Base-by-base conservation (phyloP, 2,888 invertebrate genomes). In the Sinodicranocentrus sp. region DNA sequence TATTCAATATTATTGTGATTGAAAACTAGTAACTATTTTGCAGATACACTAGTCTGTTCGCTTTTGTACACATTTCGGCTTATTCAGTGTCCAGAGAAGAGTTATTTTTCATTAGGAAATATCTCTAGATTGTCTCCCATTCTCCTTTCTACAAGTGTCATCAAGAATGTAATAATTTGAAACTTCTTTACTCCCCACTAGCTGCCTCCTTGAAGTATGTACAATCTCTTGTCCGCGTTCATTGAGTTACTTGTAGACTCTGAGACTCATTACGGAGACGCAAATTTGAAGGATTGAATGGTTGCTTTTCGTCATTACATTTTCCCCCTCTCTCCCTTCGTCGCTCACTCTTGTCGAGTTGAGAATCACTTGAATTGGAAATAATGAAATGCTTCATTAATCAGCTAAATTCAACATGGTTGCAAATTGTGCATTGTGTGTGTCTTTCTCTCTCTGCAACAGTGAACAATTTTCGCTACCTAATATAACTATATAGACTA, bases 321-420 rank as follows among this genome's bases (percentile, higher is more conserved):
- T 19, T 52, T 33, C 52, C 52, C n/a, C n/a, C n/a, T n/a, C n/a
- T 33, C 33, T 33, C 33, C n/a, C n/a, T n/a, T 48, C 52, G 70
- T 70, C 54, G 10, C 54, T 70, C 54, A 15, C 15, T 57, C 25
- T 59, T 52, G 52, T 52, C 72, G 26, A 5, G 5, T 48, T 48
- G 8, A 48, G 15, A 39, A 39, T 6, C n/a, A 10, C 33, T 43
- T 78, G 65, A 82, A 63, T 75, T 59, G 70, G 54, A 71, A 76
- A 70, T 71, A 82, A 82, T 82, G 76, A 63, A 82, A 82, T 71
- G 82, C 73, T 76, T 82, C 82, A 82, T 82, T 82, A 82, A 70
- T 76, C 76, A 75, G 65, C 19, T 76, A 70, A 76, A 75, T 80
- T 67, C 44, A 67, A 65, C 39, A 33, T 54, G 65, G 79, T 72